Evolutionary conservation across 1,140 invertebrate species (phyloP), one percentile per base, ranked within the genome.

Genomic region (Mactra quadrangularis): DNA sequence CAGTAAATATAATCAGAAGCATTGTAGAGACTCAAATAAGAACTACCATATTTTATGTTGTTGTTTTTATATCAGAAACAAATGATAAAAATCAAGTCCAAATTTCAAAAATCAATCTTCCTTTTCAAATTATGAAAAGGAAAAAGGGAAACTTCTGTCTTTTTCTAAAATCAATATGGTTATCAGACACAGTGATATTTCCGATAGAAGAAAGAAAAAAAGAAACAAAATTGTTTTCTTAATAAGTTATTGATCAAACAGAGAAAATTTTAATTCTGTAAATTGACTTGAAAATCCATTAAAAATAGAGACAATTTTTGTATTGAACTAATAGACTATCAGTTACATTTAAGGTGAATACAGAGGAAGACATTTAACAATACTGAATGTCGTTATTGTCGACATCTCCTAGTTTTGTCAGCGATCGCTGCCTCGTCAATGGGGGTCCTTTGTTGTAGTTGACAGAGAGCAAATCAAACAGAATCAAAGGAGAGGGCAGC

Each of bases 401-500:
- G 41, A 50, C 55, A 62, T 19, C 33, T 38, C 17, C 25, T 22
- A 45, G 47, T 38, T 47, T 57, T 27, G 74, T 45, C 45, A 27
- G 11, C 33, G 59, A 50, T 27, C 38, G 59, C 11, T 25, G 35
- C n/a, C 55, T 52, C 64, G 15, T 68, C 74, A 62, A 76, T 76
- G 57, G 74, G 74, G 74, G 74, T 60, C 38, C 59, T 62, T 76
- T 76, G 74, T 74, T 47, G 33, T 35, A 22, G 27, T 31, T 74
- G 52, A 74, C 45, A 60, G 57, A 62, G 22, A 38, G 7, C 25
- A 45, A 76, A 62, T 76, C 74, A 76, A 76, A 53, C 50, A 64
- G 22, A 9, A 53, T 55, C 17, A 47, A 11, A 52, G 47, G 53
- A 72, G 29, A 57, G 53, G 13, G 47, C 27, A 27, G 53, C 53